phyloP scores from a whole-genome alignment of 2,888 invertebrate genomes.

The Metopia argyrocephala region DNA sequence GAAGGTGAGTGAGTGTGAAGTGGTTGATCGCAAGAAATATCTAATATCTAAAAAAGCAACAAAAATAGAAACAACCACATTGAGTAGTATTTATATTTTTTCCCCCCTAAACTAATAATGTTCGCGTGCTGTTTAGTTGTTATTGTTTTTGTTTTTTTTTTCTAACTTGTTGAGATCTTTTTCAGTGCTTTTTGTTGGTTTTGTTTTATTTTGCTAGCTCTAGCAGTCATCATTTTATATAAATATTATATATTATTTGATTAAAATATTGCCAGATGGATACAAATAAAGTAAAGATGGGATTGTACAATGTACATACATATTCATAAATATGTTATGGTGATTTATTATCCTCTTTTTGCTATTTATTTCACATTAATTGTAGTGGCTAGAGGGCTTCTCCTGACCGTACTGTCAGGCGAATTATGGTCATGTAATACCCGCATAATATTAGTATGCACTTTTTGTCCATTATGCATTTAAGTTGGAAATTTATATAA shows the following conservation, averaged over 20 bases:
- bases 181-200: constrained; percentile 12
- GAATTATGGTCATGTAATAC: too few relatives aligned
- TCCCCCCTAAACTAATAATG: constrained; percentile 31
- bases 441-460: too few relatives aligned
- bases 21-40: constrained; percentile 25
- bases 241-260: neutral
- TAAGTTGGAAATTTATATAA: too few relatives aligned
- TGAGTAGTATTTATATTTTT: neutral
- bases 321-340: too few relatives aligned
- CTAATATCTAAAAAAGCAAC: constrained; percentile 10
- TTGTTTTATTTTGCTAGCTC: constrained; percentile 14
- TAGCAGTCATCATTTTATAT: constrained; percentile 1
- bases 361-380: too few relatives aligned
- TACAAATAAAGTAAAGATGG: neutral
- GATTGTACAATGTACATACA: too few relatives aligned
- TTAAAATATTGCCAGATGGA: constrained; percentile 3
- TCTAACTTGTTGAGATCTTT: constrained; percentile 38
- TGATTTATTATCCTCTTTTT: too few relatives aligned
- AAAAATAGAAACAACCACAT: neutral
- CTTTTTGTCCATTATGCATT: too few relatives aligned
- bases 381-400: too few relatives aligned
- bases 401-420: too few relatives aligned
- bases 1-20: constrained; percentile 50
- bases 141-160: constrained; percentile 6
- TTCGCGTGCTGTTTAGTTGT: constrained; percentile 41